Base-by-base conservation (phyloP, 2,113 vertebrate species). In the Chionomys nivalis region DNA sequence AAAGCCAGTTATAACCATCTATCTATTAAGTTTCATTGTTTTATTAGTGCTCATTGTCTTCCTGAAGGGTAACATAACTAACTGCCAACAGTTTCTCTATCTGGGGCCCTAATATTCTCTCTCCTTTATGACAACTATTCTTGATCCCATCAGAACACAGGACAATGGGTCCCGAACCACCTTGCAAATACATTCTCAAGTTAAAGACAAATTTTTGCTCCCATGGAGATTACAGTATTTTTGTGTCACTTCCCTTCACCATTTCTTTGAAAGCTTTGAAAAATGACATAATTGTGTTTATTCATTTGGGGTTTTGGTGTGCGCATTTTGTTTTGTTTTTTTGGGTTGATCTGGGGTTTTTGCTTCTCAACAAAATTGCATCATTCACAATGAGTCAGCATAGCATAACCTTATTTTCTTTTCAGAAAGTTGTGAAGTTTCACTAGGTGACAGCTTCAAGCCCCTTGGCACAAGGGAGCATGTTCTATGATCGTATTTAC, bases 171-270 rank as follows among this genome's bases (percentile, higher is more conserved):
- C 81, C 47, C 78, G 97, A 94, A 66, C 78, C 47, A 94, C 87
- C 65, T 78, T 70, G 86, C 31, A 96, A 96, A 85, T 73, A 82
- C 12, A 94, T 96, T 97, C 96, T 96, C 55, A 39, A 95, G 44
- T 94, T 85, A 97, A 96, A 95, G 11, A 94, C 61, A 96, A 98
- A 97, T 94, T 90, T 97, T 95, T 96, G 36, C 86, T 85, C 89
- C 97, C 94, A 97, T 91, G 97, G 91, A 97, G 94, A 47, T 24
- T 93, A 70, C 88, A 97, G 47, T 58, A 79, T 89, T 97, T 96
- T 85, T 98, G 36, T 89, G 47, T 95, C 89, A 19, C 26, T 91
- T 49, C 72, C 91, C 1, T 78, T 97, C 23, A 58, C 23, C 55
- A 23, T 36, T 96, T 95, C 93, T 96, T 94, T 91, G 94, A 97